phyloP scores from a whole-genome alignment of 2,888 invertebrate genomes.

The Venustoraphidia nigricollis region DNA sequence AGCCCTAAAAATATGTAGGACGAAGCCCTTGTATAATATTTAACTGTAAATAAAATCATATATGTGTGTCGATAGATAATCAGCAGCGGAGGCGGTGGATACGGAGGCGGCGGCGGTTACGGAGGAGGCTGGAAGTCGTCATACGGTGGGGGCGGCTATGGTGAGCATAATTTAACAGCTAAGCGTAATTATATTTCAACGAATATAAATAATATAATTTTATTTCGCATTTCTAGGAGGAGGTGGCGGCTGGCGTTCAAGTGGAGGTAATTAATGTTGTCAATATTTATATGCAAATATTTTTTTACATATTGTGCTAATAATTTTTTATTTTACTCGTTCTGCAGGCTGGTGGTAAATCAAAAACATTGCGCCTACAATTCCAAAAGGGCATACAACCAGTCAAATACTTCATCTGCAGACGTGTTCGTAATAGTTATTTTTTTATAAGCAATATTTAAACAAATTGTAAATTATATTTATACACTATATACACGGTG shows the following conservation, averaged over 20 bases:
- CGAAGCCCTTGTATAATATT: not conserved
- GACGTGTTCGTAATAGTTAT: no score
- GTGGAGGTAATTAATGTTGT: not conserved
- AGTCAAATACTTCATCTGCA: no score
- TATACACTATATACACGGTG: no score
- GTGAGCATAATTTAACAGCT: no score
- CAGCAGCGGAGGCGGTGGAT: not conserved
- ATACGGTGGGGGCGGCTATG: not conserved
- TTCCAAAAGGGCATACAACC: no score
- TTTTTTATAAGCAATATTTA: no score
- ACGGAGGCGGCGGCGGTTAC: not conserved
- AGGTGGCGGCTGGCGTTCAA: constrained; percentile 1
- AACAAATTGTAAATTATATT: no score
- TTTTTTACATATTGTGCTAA: not conserved
- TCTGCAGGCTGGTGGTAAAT: not conserved
- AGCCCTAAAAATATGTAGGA: no score
- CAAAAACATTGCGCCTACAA: no score
- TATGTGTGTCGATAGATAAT: not conserved
- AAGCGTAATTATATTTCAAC: no score
- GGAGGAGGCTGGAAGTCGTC: not conserved
- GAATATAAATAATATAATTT: no score
- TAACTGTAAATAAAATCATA: not conserved
- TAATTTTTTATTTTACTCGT: not conserved
- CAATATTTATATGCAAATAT: not conserved
- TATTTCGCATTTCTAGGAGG: no score